These are phyloP conservation scores for Belgica antarctica DNA, from an alignment of 2,888 invertebrate genomes.

Conservation along the genomic window DNA sequence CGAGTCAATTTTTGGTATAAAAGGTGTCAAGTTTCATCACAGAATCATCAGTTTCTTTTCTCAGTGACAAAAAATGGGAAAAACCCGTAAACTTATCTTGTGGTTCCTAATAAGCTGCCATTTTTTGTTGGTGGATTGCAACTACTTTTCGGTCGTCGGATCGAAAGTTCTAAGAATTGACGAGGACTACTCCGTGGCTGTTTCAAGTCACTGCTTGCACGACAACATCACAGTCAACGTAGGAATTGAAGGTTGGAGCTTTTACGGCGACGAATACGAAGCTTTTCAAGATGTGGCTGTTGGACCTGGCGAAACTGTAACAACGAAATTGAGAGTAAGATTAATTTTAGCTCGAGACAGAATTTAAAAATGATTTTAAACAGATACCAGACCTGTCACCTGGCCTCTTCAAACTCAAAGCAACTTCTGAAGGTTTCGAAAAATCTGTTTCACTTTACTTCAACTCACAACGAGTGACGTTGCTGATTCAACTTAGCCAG, in stretches of 20 bases:
- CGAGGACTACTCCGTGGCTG: constrained; percentile 15
- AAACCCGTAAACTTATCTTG: neutral
- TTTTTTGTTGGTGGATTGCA: neutral
- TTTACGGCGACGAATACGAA: neutral
- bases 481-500: constrained; percentile 21
- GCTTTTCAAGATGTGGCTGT: neutral
- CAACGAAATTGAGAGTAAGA: neutral
- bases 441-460: constrained; percentile 12
- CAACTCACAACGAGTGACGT: constrained; percentile 8
- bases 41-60: neutral
- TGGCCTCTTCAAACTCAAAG: neutral
- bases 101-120: neutral
- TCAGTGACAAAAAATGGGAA: neutral
- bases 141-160: constrained; percentile 33
- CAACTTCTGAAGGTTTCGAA: neutral
- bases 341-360: too few species aligned
- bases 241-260: neutral
- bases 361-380: neutral
- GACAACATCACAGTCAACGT: neutral
- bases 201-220: neutral
- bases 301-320: neutral
- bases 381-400: neutral
- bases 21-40: neutral
- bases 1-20: neutral
- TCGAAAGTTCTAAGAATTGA: constrained; percentile 3